A percentile compares a stretch with the other conserved stretches of the same genome.
Evolutionary conservation across 2,113 vertebrate species (phyloP).

Genomic region (Tichodroma muraria): DNA sequence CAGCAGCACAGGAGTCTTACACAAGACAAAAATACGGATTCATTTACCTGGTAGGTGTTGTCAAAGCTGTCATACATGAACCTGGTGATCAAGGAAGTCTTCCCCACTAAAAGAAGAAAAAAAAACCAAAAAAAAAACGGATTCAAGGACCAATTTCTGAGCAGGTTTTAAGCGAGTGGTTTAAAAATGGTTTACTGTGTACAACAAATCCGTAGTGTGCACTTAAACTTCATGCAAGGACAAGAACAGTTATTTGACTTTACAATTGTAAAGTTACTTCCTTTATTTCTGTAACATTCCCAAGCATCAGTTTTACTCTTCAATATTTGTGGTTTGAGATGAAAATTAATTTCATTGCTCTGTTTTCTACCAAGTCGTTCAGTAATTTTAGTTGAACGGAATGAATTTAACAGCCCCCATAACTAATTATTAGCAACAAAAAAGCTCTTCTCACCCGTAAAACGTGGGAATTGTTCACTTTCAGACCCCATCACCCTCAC

Average conservation of each 20-base stretch:
- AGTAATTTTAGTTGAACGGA: background rate
- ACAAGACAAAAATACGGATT: background rate
- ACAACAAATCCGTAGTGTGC: background rate
- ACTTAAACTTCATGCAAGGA: background rate
- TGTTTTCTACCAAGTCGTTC: background rate
- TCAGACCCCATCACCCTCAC: background rate
- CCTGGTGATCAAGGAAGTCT: slow-evolving; percentile 96
- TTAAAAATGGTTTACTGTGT: background rate
- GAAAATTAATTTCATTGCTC: fast-evolving
- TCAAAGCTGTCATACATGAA: slow-evolving; percentile 99
- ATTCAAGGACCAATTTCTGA: background rate
- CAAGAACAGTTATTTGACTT: background rate
- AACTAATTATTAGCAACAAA: background rate
- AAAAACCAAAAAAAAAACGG: background rate
- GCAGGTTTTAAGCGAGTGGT: background rate
- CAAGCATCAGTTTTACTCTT: background rate
- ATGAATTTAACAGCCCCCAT: background rate
- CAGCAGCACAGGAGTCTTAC: fast-evolving
- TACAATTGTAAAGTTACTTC: fast-evolving
- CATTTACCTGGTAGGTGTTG: slow-evolving; percentile 93
- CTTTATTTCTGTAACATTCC: too few relatives aligned
- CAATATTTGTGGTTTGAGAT: fast-evolving
- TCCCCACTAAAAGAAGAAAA: slow-evolving; percentile 82
- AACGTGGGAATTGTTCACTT: background rate
- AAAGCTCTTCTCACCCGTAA: background rate